These are phyloP conservation scores for Pemphigus obesinymphae DNA, from an alignment of 1,140 invertebrate genomes.

Conservation along the genomic window DNA sequence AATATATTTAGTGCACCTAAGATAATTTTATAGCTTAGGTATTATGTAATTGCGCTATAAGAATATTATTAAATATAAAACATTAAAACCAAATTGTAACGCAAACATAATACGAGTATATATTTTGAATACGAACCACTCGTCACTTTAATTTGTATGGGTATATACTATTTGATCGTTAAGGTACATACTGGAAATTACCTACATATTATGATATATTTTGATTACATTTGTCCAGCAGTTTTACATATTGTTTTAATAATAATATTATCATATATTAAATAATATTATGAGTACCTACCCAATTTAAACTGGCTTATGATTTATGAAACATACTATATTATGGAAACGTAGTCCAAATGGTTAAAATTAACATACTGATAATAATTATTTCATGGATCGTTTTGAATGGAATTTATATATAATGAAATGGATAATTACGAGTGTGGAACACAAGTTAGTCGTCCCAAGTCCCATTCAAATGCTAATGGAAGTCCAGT, in stretches of 20 bases:
- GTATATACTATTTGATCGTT: too few species aligned
- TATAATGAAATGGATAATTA: conserved; percentile 33
- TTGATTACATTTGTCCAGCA: not conserved
- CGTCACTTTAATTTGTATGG: too few species aligned
- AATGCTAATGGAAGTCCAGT: conserved; percentile 27
- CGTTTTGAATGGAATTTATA: conserved; percentile 4
- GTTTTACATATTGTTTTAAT: not conserved
- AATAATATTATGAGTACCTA: not conserved
- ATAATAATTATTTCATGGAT: conserved; percentile 2
- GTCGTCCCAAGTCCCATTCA: conserved; percentile 21
- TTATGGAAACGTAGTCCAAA: not conserved
- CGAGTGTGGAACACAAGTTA: conserved; percentile 37
- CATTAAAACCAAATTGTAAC: too few species aligned
- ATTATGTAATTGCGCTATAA: too few species aligned
- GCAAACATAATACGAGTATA: too few species aligned
- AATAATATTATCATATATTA: not conserved
- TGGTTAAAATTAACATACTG: conserved; percentile 1
- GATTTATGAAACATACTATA: conserved; percentile 11
- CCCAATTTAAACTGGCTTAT: not conserved
- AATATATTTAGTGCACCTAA: too few species aligned
- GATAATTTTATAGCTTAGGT: too few species aligned
- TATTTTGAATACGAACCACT: too few species aligned
- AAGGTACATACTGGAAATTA: too few species aligned
- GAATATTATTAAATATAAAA: too few species aligned
- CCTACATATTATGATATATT: not conserved